These are phyloP conservation scores for Pocota personata DNA, from an alignment of 2,888 invertebrate genomes.

Conservation along the genomic window DNA sequence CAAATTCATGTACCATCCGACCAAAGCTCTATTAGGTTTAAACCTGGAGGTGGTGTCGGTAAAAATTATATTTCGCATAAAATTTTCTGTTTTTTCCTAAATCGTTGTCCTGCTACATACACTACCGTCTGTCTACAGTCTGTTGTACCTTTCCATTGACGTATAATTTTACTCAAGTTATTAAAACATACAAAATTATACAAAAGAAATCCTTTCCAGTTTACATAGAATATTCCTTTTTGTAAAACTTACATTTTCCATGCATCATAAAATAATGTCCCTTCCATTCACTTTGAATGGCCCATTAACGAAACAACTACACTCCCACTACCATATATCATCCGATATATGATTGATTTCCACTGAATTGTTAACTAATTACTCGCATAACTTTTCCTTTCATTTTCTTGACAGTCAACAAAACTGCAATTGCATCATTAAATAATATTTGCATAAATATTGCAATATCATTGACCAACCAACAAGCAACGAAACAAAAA, in stretches of 20 bases:
- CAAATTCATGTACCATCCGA: too few relatives aligned
- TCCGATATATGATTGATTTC: constrained; percentile 60
- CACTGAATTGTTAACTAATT: constrained; percentile 62
- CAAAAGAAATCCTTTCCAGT: too few relatives aligned
- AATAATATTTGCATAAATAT: constrained; percentile 64
- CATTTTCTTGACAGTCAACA: constrained; percentile 51
- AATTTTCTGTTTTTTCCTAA: too few relatives aligned
- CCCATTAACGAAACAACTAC: constrained; percentile 22
- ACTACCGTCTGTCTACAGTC: too few relatives aligned
- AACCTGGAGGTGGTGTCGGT: too few relatives aligned
- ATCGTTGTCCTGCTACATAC: too few relatives aligned
- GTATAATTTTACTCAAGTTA: too few relatives aligned
- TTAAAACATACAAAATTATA: too few relatives aligned
- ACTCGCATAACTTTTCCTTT: constrained; percentile 69
- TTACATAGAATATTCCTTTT: not conserved
- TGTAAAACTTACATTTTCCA: not conserved
- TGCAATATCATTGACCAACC: constrained; percentile 33
- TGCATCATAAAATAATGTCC: not conserved
- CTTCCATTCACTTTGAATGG: constrained; percentile 52
- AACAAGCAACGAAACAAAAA: not conserved
- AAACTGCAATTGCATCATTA: constrained; percentile 69
- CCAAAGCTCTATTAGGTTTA: too few relatives aligned
- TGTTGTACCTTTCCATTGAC: too few relatives aligned
- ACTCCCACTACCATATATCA: constrained; percentile 68
- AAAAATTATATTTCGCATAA: too few relatives aligned